Percentiles rank a stretch among this genome's conserved stretches.
These are phyloP conservation scores for Diaprepes abbreviatus DNA, from an alignment of 2,888 invertebrate species.

Conservation along the genomic window DNA sequence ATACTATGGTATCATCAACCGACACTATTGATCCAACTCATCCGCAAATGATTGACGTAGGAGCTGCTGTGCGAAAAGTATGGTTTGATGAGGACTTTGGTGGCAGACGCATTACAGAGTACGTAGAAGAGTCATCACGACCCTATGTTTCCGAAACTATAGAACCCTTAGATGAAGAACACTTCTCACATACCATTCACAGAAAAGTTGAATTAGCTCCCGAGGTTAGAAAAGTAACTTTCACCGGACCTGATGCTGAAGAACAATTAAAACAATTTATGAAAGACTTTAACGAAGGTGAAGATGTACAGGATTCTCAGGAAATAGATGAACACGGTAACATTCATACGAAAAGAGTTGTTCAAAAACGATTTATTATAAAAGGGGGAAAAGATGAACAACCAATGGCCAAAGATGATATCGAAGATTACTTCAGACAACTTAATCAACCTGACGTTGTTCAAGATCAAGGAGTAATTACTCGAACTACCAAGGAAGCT, in stretches of 20 bases:
- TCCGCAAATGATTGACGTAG: slow-evolving; percentile 67
- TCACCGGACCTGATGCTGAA: slow-evolving; percentile 70
- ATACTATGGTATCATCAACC: slow-evolving; percentile 85
- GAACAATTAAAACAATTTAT: slow-evolving; percentile 69
- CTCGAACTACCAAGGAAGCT: slow-evolving; percentile 51
- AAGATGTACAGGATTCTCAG: slow-evolving; percentile 69
- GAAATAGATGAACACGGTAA: slow-evolving; percentile 71
- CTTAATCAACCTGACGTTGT: slow-evolving; percentile 53
- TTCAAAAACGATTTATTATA: slow-evolving; percentile 69
- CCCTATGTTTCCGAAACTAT: slow-evolving; percentile 70
- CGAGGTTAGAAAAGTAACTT: slow-evolving; percentile 70
- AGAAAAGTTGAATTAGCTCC: slow-evolving; percentile 69
- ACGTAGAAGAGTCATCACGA: slow-evolving; percentile 61
- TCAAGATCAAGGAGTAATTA: slow-evolving; percentile 48
- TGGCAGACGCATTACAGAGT: slow-evolving; percentile 60
- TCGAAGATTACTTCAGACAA: slow-evolving; percentile 60
- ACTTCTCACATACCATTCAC: slow-evolving; percentile 68
- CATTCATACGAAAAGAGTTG: slow-evolving; percentile 69
- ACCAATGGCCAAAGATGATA: slow-evolving; percentile 55
- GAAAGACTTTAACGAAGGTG: slow-evolving; percentile 69
- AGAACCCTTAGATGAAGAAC: slow-evolving; percentile 67
- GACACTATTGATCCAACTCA: slow-evolving; percentile 77
- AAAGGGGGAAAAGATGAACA: slow-evolving; percentile 57
- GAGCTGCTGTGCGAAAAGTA: slow-evolving; percentile 65
- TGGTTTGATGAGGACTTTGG: slow-evolving; percentile 68